Percentiles rank a stretch among this genome's conserved stretches.
Conservation (phyloP, 2,888 invertebrate genomes). For the Scaptomyza tumidula region DNA sequence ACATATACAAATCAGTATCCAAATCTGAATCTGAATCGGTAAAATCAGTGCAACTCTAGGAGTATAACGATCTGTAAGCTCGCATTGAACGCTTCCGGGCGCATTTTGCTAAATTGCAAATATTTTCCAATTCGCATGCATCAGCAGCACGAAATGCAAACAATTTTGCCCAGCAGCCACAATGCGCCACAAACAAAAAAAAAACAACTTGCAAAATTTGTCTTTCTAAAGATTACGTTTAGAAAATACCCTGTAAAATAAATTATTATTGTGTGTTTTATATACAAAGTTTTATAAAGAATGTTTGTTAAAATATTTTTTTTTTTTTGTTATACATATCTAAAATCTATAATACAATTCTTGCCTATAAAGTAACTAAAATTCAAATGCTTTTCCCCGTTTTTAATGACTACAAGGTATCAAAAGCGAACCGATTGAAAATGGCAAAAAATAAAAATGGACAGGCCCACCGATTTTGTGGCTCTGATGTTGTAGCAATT, state of each 20-base stretch:
- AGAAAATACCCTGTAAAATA: not conserved
- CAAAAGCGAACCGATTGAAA: conserved; percentile 15
- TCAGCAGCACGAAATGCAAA: conserved; percentile 73
- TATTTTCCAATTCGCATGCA: conserved; percentile 78
- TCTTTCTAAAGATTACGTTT: not conserved
- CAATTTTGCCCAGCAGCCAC: conserved; percentile 70
- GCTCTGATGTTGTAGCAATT: conserved; percentile 51
- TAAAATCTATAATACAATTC: not conserved
- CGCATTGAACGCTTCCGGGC: conserved; percentile 66
- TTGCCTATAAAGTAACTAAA: not conserved
- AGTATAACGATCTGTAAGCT: conserved; percentile 17
- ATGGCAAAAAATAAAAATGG: conserved; percentile 33
- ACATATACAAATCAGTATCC: conserved; percentile 58
- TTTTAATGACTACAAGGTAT: conserved; percentile 29
- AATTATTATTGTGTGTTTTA: no score
- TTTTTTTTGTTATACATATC: not conserved
- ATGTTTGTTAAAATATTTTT: not conserved
- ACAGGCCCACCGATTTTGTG: conserved; percentile 27
- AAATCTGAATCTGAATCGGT: conserved; percentile 15
- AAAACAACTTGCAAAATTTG: not conserved
- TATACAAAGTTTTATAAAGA: no score
- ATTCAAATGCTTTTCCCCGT: not conserved
- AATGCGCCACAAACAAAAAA: conserved; percentile 33
- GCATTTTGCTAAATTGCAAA: conserved; percentile 80
- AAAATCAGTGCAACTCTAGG: not conserved